Base-by-base conservation (phyloP, 2,113 vertebrate species). In the Seriola quinqueradiata region DNA sequence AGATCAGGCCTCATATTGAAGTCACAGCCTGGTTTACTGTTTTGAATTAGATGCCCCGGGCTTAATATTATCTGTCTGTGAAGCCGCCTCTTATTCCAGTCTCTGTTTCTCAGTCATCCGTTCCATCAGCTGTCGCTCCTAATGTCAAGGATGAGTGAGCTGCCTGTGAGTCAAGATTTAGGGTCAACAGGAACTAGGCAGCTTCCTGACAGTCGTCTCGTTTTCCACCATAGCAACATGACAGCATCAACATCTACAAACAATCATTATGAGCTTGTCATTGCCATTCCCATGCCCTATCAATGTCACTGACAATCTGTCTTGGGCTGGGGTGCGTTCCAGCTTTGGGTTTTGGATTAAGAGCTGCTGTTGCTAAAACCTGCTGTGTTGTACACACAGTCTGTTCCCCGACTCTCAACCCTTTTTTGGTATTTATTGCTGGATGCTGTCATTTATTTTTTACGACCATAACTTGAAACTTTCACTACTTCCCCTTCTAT, bases 231-330 rank as follows among this genome's bases (percentile, higher is more conserved):
- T 85, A 64, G 77, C 68, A 82, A 80, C 68, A 48, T 12, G 16
- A 23, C 61, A 60, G 48, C 44, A 16, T 66, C 70, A 78, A 10
- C 72, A 68, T 77, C 75, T 40, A 58, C 86, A 90, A 89, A 85
- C 83, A 70, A 55, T 80, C 61, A 79, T 86, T 75, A 76, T 57
- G 50, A 77, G 61, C 46, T 69, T 55, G 69, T 40, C 50, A 13
- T 32, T 83, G 72, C 65, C 64, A 46, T 94, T 93, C 91, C 90
- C 90, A 92, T 89, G 81, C 75, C 61, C 84, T 63, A 28, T 82
- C 68, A 23, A 10, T 87, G 80, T 87, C 87, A 81, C 46, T 75
- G 57, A 34, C 66, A 82, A 68, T 87, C 67, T 25, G 50, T 87
- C 75, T 61, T 48, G 0, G 69, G 34, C 59, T 66, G 34, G 1